Evolutionary conservation across 2,797 vertebrate species (phyloP), one percentile per base, ranked within the genome.

Genomic region (Takifugu ocellatus): DNA sequence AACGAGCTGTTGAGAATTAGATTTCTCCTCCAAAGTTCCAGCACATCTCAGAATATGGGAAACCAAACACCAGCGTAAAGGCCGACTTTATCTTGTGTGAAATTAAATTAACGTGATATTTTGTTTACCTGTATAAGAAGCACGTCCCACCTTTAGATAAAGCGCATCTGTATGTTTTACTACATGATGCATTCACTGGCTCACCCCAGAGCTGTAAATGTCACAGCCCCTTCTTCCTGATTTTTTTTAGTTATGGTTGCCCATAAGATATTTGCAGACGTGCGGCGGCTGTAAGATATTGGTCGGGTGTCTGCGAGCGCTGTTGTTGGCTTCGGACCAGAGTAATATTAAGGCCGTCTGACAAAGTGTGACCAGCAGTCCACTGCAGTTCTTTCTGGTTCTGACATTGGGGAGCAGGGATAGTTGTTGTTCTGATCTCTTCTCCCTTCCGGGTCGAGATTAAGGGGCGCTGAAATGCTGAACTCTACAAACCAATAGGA

Each of bases 71-170:
- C 4, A 29, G 27, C 27, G 83, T 88, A 84, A 89, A 71, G 60
- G 54, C 74, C 49, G 69, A 69, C 84, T 90, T 89, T 90, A 90
- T 89, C 86, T 87, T 69, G 82, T 90, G 82, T 90, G 88, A 88
- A 89, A 91, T 91, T 84, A 89, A 86, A 84, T 79, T 66, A 73
- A 75, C 72, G 75, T 75, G 72, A 71, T 46, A 74, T 21, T 21
- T 21, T 21, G 60, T 55, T 57, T 78, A 60, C 2, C 77, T 72
- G 70, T 43, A 33, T 61, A 25, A 6, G 72, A n/a, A 81, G 74
- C 64, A 64, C 42, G 50, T 62, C 54, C 59, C 55, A 77, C 60
- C 27, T 76, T 53, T 61, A 56, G 31, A 75, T 76, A 69, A 61
- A 75, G 81, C 72, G 64, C 51, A 45, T 39, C 36, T 73, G 72